phyloP scores from a whole-genome alignment of 30 jellyfish, hydroid and myxozoan genomes.

The Catostylus mosaicus region DNA sequence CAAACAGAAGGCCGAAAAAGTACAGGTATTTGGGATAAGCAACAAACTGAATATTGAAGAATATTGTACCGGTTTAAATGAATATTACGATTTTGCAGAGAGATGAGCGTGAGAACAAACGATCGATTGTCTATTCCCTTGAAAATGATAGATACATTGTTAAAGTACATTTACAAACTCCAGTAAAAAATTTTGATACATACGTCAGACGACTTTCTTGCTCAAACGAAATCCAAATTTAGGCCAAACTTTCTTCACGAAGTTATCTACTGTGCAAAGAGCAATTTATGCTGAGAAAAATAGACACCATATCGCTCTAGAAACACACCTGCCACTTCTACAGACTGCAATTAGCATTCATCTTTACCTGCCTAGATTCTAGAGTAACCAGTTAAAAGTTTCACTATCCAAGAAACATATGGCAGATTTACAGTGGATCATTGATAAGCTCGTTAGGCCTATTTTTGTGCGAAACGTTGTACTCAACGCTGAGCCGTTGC shows the following conservation, averaged over 20 bases:
- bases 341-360: background rate
- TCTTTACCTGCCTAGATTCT: background rate
- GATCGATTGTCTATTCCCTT: too few relatives aligned
- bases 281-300: conserved; percentile 3
- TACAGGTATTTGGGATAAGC: too few relatives aligned
- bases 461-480: background rate
- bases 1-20: too few relatives aligned
- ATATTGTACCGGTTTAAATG: too few relatives aligned
- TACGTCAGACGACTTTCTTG: too few relatives aligned
- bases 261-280: background rate
- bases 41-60: too few relatives aligned
- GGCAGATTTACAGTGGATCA: background rate
- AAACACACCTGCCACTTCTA: background rate
- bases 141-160: too few relatives aligned
- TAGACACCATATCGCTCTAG: background rate
- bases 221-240: too few relatives aligned
- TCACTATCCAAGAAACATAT: background rate
- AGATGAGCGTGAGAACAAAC: too few relatives aligned
- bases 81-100: too few relatives aligned
- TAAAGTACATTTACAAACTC: too few relatives aligned
- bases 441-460: background rate
- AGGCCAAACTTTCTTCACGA: background rate
- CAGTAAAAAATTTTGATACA: too few relatives aligned
- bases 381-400: background rate
- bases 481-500: background rate